Percentiles rank a stretch among this genome's conserved stretches.
Conservation (phyloP, 2,888 invertebrate species). For the Pterostichus niger region DNA sequence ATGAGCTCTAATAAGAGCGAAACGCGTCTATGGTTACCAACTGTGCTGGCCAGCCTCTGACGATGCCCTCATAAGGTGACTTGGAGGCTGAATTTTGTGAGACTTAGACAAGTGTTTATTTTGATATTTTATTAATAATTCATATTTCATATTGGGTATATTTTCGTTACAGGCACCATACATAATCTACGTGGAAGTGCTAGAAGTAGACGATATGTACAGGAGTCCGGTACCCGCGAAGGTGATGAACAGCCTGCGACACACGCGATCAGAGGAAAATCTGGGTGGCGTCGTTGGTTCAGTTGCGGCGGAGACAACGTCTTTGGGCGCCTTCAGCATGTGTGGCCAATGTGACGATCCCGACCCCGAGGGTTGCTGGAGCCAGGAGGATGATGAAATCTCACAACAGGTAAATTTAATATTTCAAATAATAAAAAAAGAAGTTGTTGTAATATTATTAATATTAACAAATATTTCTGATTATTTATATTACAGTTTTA, state of each 20-base stretch:
- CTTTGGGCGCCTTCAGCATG: slow-evolving; percentile 78
- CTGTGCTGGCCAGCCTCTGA: too few relatives aligned
- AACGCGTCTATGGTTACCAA: too few relatives aligned
- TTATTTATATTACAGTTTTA: not conserved
- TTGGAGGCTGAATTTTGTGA: too few relatives aligned
- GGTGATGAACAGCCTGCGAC: slow-evolving; percentile 90
- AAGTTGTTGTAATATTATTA: too few relatives aligned
- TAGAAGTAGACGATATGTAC: slow-evolving; percentile 91
- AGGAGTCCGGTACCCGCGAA: slow-evolving; percentile 94
- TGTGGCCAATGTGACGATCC: slow-evolving; percentile 80
- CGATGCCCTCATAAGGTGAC: too few relatives aligned
- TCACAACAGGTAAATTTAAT: slow-evolving; percentile 82
- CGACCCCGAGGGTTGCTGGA: slow-evolving; percentile 91
- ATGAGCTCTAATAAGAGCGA: too few relatives aligned
- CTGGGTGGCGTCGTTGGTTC: slow-evolving; percentile 76
- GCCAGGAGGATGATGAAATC: slow-evolving; percentile 97
- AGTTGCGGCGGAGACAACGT: slow-evolving; percentile 74
- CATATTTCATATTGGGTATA: not conserved
- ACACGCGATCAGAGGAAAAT: slow-evolving; percentile 97
- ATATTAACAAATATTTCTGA: too few relatives aligned
- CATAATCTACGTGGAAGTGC: slow-evolving; percentile 98
- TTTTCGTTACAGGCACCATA: slow-evolving; percentile 88
- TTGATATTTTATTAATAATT: too few relatives aligned
- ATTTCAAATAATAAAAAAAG: not conserved
- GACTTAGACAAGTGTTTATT: too few relatives aligned